Evolutionary conservation across 92 coral and sea anemone genomes (phyloP), one percentile per base, ranked within the genome.

Genomic region (Epizoanthus scotinus): DNA sequence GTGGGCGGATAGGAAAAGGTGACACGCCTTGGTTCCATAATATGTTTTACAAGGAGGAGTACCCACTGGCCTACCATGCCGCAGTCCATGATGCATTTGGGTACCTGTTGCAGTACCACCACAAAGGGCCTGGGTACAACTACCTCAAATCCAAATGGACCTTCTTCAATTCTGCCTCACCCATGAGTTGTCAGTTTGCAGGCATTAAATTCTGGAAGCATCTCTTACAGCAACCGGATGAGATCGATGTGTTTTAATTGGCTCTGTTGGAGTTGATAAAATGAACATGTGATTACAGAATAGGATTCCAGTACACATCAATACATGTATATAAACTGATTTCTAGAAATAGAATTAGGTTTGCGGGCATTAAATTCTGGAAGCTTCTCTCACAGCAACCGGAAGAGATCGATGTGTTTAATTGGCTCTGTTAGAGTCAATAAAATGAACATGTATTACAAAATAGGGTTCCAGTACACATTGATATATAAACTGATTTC

Each of bases 81-180:
- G 88, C 91, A 20, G 88, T 78, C 9, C 91, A 84, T 57, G 91
- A 87, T 65, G 91, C 91, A 5, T 87, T 87, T 65, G 91, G 91
- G 26, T 87, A 87, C 78, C 81, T 87, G 47, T 70, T 83, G 61
- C 83, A 84, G 4, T 84, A 87, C 69, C 91, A 87, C 56, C 56
- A 34, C 28, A 53, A 67, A 52, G 91, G 91, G 26, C 91, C 91
- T 8, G 91, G 91, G 0, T 87, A 87, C 71, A 84, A 87, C 88
- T 87, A 87, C 67, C 65, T 84, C 12, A 74, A 82, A 50, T 84
- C 83, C 24, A 78, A 62, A 63, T 84, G 85, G 91, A 87, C 91
- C 5, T 54, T 87, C 40, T 87, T 87, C 63, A 34, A 82, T 20
- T 70, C 82, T 8, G 78, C 73, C 10, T 87, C 91, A 1, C 91